A percentile compares a stretch with the other conserved stretches of the same genome.
Conservation (phyloP, 2,797 vertebrate species). For the Epinephelus awoara region DNA sequence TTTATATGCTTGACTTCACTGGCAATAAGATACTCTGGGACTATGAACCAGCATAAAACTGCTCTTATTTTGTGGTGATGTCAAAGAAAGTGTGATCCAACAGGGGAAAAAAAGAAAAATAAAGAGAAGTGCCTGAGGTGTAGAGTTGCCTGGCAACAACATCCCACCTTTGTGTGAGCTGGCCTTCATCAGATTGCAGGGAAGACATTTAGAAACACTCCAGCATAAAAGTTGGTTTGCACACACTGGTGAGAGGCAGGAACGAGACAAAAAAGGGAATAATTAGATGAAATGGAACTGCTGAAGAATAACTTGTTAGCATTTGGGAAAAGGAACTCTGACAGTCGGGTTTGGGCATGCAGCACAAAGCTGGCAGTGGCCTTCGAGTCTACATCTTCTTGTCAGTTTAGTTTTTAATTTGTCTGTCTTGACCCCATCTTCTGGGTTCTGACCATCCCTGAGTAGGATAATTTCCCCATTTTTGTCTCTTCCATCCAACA, state of each 20-base stretch:
- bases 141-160: slow-evolving; percentile 79
- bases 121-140: slow-evolving; percentile 64
- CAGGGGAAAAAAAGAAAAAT: slow-evolving; percentile 33
- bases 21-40: slow-evolving; percentile 40
- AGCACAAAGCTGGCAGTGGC: neutral
- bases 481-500: neutral
- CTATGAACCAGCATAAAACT: slow-evolving; percentile 39
- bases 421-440: neutral
- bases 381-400: neutral
- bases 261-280: neutral
- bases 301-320: neutral
- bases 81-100: slow-evolving; percentile 57
- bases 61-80: slow-evolving; percentile 54
- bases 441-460: neutral
- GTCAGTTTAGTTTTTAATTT: neutral
- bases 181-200: slow-evolving; percentile 65
- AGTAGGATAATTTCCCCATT: neutral
- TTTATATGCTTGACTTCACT: slow-evolving; percentile 36
- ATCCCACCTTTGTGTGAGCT: slow-evolving; percentile 63
- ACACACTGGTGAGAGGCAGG: slow-evolving; percentile 11
- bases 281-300: neutral
- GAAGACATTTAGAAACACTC: slow-evolving; percentile 55
- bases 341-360: neutral
- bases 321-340: neutral
- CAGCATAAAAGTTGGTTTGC: slow-evolving; percentile 46